Conservation (phyloP, 1,140 invertebrate species). For the Asbolus verrucosus region DNA sequence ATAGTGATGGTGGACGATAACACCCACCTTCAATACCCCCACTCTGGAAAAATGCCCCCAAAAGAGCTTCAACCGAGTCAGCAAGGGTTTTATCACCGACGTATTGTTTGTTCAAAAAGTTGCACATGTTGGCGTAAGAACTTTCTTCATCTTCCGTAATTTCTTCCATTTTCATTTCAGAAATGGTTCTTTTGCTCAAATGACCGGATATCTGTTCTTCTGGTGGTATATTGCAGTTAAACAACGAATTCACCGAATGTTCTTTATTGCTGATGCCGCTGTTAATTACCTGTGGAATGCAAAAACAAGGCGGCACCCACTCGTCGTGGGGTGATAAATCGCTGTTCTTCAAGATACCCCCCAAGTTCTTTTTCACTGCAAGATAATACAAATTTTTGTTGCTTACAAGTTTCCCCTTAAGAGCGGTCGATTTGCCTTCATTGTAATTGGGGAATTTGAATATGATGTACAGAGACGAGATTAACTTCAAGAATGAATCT, state of each 20-base stretch:
- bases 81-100: constrained; percentile 77
- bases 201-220: constrained; percentile 65
- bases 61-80: constrained; percentile 86
- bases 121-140: constrained; percentile 63
- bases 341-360: constrained; percentile 72
- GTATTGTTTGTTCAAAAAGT: constrained; percentile 66
- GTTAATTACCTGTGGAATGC: constrained; percentile 62
- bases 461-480: constrained; percentile 78
- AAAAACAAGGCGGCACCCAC: constrained; percentile 77
- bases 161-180: constrained; percentile 27
- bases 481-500: constrained; percentile 90
- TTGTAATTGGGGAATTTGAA: constrained; percentile 75
- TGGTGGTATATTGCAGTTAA: constrained; percentile 64
- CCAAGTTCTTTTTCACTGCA: constrained; percentile 68
- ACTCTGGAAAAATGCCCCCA: constrained; percentile 81
- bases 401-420: constrained; percentile 83
- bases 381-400: constrained; percentile 85
- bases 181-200: constrained; percentile 55
- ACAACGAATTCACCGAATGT: constrained; percentile 60
- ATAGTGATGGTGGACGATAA: too few species aligned
- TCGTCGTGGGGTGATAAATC: constrained; percentile 75
- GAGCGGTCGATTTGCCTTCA: constrained; percentile 82
- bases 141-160: constrained; percentile 62
- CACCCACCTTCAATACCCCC: constrained; percentile 67
- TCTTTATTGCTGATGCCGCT: constrained; percentile 44